Evolutionary conservation across 2,797 vertebrate genomes (phyloP).

Genomic region (Microctenopoma stevenorrisi): DNA sequence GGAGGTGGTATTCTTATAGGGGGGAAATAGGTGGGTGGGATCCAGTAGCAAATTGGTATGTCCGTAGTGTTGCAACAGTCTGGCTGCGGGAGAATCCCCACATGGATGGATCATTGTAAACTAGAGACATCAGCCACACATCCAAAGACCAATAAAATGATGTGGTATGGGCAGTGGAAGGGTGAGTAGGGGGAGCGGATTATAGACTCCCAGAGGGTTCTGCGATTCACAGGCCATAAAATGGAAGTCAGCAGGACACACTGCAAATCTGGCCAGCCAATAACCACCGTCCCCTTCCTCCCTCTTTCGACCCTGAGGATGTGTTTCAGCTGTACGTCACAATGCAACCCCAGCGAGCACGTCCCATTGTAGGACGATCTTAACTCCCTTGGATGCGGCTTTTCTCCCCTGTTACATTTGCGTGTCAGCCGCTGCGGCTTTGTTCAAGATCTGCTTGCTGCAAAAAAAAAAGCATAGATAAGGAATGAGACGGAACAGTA

Average conservation of each 20-base stretch:
- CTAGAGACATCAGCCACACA: conserved; percentile 67
- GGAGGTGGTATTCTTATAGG: conserved; percentile 57
- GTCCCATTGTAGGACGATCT: conserved; percentile 77
- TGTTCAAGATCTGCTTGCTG: conserved; percentile 64
- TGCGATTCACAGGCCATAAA: conserved; percentile 82
- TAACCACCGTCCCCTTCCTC: conserved; percentile 63
- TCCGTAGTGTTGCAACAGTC: conserved; percentile 68
- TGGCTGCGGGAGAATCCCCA: conserved; percentile 67
- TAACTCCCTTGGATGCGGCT: conserved; percentile 62
- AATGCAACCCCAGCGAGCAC: conserved; percentile 72
- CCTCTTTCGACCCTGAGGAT: conserved; percentile 60
- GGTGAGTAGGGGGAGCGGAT: conserved; percentile 64
- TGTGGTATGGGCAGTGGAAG: conserved; percentile 58
- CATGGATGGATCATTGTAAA: conserved; percentile 72
- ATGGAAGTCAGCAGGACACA: conserved; percentile 85
- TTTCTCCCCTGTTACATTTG: conserved; percentile 62
- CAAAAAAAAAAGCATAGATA: conserved; percentile 49
- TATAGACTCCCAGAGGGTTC: conserved; percentile 85
- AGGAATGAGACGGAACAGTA: conserved; percentile 52
- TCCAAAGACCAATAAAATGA: conserved; percentile 77
- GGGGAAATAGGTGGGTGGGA: conserved; percentile 64
- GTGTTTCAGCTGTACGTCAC: conserved; percentile 70
- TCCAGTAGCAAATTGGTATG: conserved; percentile 78
- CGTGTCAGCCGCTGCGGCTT: conserved; percentile 67
- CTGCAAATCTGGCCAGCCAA: conserved; percentile 77